phyloP scores from a whole-genome alignment of 2,797 vertebrate species.

The Chlorospingus semifuscus region DNA sequence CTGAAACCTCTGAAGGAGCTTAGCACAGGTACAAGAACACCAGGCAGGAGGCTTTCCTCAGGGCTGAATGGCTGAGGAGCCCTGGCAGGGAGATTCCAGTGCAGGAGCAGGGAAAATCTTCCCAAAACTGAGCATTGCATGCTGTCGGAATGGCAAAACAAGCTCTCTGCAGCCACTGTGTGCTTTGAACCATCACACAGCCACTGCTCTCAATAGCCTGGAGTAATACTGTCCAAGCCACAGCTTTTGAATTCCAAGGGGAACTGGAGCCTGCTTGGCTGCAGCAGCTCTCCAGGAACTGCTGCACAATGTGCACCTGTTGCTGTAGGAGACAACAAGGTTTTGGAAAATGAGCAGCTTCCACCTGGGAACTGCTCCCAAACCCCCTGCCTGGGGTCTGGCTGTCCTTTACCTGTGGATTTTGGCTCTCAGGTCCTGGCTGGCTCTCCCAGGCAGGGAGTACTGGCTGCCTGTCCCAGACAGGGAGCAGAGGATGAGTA shows the following conservation, averaged over 20 bases:
- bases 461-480: background rate
- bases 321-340: background rate
- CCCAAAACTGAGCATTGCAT: accelerated
- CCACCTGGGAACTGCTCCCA: background rate
- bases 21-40: background rate
- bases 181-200: background rate
- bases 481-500: background rate
- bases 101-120: background rate
- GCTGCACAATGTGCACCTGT: background rate
- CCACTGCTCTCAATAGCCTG: background rate
- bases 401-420: background rate
- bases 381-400: accelerated
- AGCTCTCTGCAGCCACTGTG: background rate
- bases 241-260: background rate
- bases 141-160: background rate
- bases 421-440: background rate
- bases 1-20: background rate
- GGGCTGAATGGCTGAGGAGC: background rate
- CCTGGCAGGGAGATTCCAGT: background rate
- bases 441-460: background rate
- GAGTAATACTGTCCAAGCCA: background rate
- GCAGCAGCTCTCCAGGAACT: slow-evolving; percentile 1
- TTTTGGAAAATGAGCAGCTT: background rate
- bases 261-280: background rate
- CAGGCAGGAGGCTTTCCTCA: background rate